Evolutionary conservation across 2,797 vertebrate species (phyloP).

Genomic region (Glyptemys insculpta): DNA sequence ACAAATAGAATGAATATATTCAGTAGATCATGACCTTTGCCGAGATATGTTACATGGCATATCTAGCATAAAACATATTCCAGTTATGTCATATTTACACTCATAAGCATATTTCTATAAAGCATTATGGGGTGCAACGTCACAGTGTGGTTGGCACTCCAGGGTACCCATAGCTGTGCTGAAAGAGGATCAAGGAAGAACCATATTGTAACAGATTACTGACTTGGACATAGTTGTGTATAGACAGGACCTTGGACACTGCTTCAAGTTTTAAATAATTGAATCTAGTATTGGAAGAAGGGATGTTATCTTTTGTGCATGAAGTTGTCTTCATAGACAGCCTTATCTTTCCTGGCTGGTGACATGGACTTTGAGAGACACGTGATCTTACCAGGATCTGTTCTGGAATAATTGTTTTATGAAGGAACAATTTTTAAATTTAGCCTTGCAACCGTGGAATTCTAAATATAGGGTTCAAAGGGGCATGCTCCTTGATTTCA

Average conservation of each 20-base stretch:
- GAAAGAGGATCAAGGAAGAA: background rate
- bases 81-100: too few relatives aligned
- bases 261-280: background rate
- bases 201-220: background rate
- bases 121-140: too few relatives aligned
- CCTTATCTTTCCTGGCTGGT: background rate
- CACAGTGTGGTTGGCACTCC: background rate
- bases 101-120: too few relatives aligned
- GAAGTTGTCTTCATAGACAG: background rate
- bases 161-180: background rate
- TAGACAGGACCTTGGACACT: background rate
- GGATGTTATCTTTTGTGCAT: background rate
- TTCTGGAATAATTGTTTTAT: slow-evolving; percentile 14
- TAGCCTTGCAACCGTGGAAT: background rate
- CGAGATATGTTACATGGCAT: too few relatives aligned
- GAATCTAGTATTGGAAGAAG: background rate
- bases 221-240: background rate
- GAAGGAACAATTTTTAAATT: background rate
- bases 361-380: slow-evolving; percentile 40
- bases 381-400: slow-evolving; percentile 49
- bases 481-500: background rate
- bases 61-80: too few relatives aligned
- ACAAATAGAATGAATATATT: too few relatives aligned
- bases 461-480: background rate
- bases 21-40: too few relatives aligned